Base-by-base conservation (phyloP, 2,113 vertebrate species). In the Mohoua ochrocephala region DNA sequence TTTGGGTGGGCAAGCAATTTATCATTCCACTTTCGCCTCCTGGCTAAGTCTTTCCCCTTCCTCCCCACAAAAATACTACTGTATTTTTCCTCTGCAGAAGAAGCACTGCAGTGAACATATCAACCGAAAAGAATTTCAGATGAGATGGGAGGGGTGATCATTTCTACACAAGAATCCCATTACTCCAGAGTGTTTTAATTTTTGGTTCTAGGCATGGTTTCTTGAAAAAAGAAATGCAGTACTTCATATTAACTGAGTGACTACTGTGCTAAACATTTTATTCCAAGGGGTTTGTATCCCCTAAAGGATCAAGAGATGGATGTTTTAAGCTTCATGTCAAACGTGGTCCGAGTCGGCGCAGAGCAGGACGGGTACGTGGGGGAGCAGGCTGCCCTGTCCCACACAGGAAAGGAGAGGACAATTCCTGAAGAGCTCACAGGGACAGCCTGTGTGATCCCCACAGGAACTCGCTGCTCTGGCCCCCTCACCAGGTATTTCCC, bases 1-100 rank as follows among this genome's bases (percentile, higher is more conserved):
- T 90, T 91, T 94, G 44, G 70, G 54, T 17, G 87, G 94, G 86
- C 84, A 88, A 94, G 74, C 44, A 70, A 84, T 86, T 92, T 60
- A 93, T 92, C 78, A 92, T 91, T 81, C 56, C 45, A 27, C 21
- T 84, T 67, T 56, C 86, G 47, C 67, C 85, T 56, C 84, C 35
- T 60, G 59, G 87, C 95, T 77, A 95, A 86, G 73, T 85, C 45
- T 85, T 85, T 73, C 42, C 63, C 15, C 50, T 80, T 95, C 57
- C 61, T 68, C 59, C 35, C 50, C 35, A 59, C 70, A 91, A 91
- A 91, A 96, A 52, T 33, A 45, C 50, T 88, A 26, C 26, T 67
- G 35, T 67, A 20, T 49, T 89, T 71, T 73, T 77, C 33, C n/a
- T n/a, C n/a, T n/a, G n/a, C 59, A 81, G 60, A 57, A 63, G n/a